A percentile compares a stretch with the other conserved stretches of the same genome.
Evolutionary conservation across 2,113 vertebrate genomes (phyloP).

Genomic region (Stegostoma tigrinum): DNA sequence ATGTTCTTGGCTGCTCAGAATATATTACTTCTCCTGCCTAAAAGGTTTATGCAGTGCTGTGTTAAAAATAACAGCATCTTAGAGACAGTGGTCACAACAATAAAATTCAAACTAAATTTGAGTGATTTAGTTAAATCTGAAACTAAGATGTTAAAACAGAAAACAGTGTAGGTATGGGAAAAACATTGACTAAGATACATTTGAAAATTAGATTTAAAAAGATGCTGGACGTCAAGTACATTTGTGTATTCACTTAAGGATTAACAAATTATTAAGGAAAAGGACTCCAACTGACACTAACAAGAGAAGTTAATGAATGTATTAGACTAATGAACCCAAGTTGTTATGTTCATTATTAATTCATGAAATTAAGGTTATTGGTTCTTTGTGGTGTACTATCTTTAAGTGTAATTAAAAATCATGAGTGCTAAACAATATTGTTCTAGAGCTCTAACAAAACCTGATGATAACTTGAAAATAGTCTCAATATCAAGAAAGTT

Average conservation of each 20-base stretch:
- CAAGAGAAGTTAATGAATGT: not conserved
- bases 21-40: not conserved
- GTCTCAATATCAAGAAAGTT: not conserved
- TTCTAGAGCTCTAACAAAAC: not conserved
- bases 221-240: not conserved
- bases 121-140: not conserved
- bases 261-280: not conserved
- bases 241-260: not conserved
- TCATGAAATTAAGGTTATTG: not conserved
- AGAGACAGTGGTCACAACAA: not conserved
- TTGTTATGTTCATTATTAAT: not conserved
- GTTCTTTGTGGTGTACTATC: not conserved
- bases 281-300: not conserved
- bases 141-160: not conserved
- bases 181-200: not conserved
- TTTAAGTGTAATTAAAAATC: not conserved
- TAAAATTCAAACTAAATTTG: not conserved
- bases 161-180: not conserved
- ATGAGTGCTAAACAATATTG: not conserved
- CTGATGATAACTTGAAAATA: not conserved
- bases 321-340: not conserved
- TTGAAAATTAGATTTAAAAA: not conserved
- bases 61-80: not conserved
- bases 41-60: not conserved
- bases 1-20: not conserved